These are phyloP conservation scores for Acanthurus leucopareius DNA, from an alignment of 2,797 vertebrate species.

Conservation along the genomic window DNA sequence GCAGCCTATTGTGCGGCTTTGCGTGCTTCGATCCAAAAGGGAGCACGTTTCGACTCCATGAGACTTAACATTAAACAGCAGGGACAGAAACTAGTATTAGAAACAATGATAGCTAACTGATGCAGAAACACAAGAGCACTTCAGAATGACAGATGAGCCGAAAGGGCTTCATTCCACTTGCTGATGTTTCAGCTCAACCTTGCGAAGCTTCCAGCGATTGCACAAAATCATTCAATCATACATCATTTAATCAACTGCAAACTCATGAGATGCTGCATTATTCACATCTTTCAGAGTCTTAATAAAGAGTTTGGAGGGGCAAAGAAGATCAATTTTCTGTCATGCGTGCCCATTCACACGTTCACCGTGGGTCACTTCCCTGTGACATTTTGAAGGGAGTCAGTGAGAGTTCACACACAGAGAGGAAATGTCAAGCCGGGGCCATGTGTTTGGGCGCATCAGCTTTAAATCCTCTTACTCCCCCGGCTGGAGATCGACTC, in stretches of 20 bases:
- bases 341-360: conserved; percentile 38
- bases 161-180: background rate
- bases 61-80: conserved; percentile 32
- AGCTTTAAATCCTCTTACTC: conserved; percentile 57
- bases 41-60: background rate
- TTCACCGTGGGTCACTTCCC: conserved; percentile 40
- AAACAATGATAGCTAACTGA: conserved; percentile 16
- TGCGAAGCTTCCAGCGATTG: background rate
- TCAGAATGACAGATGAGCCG: conserved; percentile 17
- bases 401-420: conserved; percentile 71
- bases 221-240: conserved; percentile 24
- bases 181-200: conserved; percentile 23
- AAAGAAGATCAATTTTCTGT: conserved; percentile 39
- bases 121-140: conserved; percentile 19
- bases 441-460: conserved; percentile 62
- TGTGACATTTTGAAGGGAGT: conserved; percentile 76
- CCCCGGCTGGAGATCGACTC: conserved; percentile 52
- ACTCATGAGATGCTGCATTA: conserved; percentile 27
- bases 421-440: conserved; percentile 74
- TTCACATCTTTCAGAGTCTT: conserved; percentile 12
- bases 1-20: conserved; percentile 43
- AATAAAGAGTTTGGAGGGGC: conserved; percentile 20
- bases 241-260: conserved; percentile 26
- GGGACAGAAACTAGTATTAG: conserved; percentile 1
- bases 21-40: background rate